Evolutionary conservation across 2,888 invertebrate genomes (phyloP), one percentile per base, ranked within the genome.

Genomic region (Eilema caniola): DNA sequence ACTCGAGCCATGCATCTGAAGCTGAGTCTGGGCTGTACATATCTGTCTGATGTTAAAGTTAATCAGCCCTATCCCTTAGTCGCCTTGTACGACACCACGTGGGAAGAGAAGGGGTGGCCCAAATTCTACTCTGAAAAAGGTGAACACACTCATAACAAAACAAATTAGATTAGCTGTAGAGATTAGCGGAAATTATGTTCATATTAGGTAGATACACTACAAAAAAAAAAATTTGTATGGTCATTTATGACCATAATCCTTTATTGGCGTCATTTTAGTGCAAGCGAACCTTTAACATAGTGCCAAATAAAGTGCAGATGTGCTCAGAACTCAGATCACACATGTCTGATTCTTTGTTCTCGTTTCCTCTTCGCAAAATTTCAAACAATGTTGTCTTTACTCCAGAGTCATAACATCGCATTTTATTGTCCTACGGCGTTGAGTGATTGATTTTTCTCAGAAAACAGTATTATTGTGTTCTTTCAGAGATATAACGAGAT

Each of bases 281-380:
- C 57, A 59, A 10, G 53, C 8, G 2, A 53, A 53, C n/a, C n/a
- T 8, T 1, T 24, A 14, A 23, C 62, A 1, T n/a, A 28, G 53
- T 14, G n/a, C 33, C 20, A 56, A 23, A 65, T 14, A 57, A 65
- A 65, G 33, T 65, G 31, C 31, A 25, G 12, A 31, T 16, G 56
- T 16, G 28, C 33, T 56, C 28, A 70, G 78, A 73, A 28, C 12
- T 60, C 65, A 12, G 5, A 12, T 31, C 23, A 23, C 61, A 61
- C 67, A 41, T 23, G 23, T 23, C 25, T 2, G 10, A 56, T 12
- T 83, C 84, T 86, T 84, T 86, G 84, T 85, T 78, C 75, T 75
- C 63, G 68, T 73, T 76, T 65, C 20, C 63, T 71, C 69, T 75
- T 33, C 56, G 25, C 62, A 41, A 68, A 68, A 57, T 62, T 12